These are phyloP conservation scores for Ecliptopera silaceata DNA, from an alignment of 2,888 invertebrate species.

Conservation along the genomic window DNA sequence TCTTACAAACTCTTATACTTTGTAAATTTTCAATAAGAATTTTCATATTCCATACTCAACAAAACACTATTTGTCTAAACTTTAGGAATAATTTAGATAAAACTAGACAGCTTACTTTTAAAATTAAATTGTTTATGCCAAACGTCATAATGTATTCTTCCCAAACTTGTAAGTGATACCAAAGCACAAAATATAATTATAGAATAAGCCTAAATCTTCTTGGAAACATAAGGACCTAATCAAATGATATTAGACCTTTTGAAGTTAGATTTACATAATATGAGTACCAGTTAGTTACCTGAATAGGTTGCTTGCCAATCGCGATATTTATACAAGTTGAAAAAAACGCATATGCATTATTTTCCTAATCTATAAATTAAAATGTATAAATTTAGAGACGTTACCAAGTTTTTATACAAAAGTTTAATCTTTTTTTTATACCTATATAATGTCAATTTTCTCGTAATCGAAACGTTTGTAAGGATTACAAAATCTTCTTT, in stretches of 20 bases:
- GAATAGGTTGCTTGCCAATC: conserved; percentile 41
- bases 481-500: conserved; percentile 50
- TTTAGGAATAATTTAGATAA: conserved; percentile 28
- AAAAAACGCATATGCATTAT: conserved; percentile 60
- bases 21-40: conserved; percentile 35
- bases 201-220: conserved; percentile 36
- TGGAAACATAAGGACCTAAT: conserved; percentile 41
- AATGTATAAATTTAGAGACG: conserved; percentile 49
- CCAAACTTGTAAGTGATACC: conserved; percentile 34
- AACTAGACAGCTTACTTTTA: conserved; percentile 28
- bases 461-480: conserved; percentile 69
- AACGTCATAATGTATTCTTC: conserved; percentile 25
- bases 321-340: conserved; percentile 47
- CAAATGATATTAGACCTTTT: conserved; percentile 42
- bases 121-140: conserved; percentile 27
- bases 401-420: conserved; percentile 68
- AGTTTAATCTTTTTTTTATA: conserved; percentile 69
- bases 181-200: conserved; percentile 36
- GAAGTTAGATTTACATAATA: conserved; percentile 35
- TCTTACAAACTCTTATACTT: conserved; percentile 36
- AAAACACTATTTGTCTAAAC: conserved; percentile 25
- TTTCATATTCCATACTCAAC: conserved; percentile 24
- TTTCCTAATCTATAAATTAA: conserved; percentile 57
- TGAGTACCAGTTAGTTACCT: conserved; percentile 36
- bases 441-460: conserved; percentile 74